Conservation (phyloP, 2,113 vertebrate genomes). For the Tetrao urogallus region DNA sequence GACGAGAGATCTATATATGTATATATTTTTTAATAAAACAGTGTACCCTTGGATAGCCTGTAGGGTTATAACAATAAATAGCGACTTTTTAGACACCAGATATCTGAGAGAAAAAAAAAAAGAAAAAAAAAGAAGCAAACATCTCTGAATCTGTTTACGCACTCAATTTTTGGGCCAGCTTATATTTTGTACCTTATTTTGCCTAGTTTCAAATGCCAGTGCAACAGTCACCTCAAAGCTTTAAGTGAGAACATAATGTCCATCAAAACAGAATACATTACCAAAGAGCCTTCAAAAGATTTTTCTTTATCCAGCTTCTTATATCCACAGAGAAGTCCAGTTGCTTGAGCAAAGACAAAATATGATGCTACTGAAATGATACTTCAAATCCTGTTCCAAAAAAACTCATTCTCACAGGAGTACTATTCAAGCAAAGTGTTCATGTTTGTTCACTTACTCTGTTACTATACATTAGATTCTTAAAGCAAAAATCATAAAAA, state of each 20-base stretch:
- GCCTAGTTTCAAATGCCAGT: neutral
- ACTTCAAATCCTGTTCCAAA: neutral
- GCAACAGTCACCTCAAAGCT: neutral
- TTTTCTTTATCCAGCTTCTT: neutral
- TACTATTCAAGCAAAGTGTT: neutral
- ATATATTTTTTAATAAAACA: neutral
- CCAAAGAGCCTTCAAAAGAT: neutral
- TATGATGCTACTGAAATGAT: neutral
- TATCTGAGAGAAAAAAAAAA: neutral
- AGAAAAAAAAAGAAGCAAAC: neutral
- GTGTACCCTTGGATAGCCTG: rapidly evolving
- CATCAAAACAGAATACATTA: neutral
- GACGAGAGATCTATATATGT: neutral
- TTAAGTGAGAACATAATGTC: neutral
- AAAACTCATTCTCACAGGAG: neutral
- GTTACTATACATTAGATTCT: neutral
- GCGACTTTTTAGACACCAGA: neutral
- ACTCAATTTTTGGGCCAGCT: neutral
- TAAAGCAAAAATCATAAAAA: neutral
- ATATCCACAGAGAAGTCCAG: neutral
- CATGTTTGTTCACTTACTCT: neutral
- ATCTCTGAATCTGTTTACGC: neutral
- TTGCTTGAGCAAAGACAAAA: neutral
- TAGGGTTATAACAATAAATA: neutral
- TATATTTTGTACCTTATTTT: neutral